Conservation (phyloP, 53 echinoderm and acorn worm species). For the Henricia sp. region DNA sequence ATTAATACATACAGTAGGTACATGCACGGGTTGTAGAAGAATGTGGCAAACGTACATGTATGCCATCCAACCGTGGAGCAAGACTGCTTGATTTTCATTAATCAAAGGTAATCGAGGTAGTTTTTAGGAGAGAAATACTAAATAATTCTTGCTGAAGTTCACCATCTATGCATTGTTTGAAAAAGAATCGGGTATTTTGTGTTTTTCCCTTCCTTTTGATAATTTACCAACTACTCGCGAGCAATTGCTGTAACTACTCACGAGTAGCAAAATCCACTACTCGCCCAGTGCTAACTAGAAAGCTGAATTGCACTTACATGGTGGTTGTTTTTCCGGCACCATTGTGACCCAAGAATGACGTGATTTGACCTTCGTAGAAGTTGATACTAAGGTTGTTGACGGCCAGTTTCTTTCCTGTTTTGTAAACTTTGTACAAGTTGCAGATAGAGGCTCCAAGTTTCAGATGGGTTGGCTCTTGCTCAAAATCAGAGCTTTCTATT, state of each 20-base stretch:
- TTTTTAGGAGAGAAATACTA: too few relatives aligned
- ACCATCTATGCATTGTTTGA: too few relatives aligned
- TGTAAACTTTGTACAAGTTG: constrained; percentile 87
- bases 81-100: too few relatives aligned
- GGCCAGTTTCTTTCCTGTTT: constrained; percentile 84
- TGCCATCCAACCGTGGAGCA: too few relatives aligned
- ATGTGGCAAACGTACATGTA: too few relatives aligned
- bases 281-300: too few relatives aligned
- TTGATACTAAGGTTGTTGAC: constrained; percentile 91
- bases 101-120: too few relatives aligned
- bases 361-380: constrained; percentile 98
- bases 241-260: not conserved
- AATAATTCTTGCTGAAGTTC: too few relatives aligned
- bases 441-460: constrained; percentile 85
- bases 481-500: constrained; percentile 70
- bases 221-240: not conserved
- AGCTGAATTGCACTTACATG: constrained; percentile 78
- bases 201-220: not conserved
- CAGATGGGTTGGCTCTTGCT: constrained; percentile 85
- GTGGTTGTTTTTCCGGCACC: constrained; percentile 99
- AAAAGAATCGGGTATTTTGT: not conserved
- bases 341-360: constrained; percentile 97
- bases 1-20: too few relatives aligned
- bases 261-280: too few relatives aligned
- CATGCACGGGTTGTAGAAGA: too few relatives aligned